Conservation (phyloP, 1,140 invertebrate genomes). For the Magallana ariakensis region DNA sequence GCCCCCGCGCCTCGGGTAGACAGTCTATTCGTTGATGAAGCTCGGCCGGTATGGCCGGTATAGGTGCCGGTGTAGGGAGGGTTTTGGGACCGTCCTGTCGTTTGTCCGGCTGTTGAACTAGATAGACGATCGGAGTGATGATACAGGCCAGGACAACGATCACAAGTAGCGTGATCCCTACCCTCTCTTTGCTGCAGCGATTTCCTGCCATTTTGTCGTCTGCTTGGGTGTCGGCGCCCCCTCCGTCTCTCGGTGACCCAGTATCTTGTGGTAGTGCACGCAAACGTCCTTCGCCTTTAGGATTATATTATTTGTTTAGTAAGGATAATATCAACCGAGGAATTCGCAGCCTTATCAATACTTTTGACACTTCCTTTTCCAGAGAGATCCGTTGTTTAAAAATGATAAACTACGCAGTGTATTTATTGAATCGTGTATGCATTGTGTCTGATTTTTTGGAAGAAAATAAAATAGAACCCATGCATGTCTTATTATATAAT, state of each 20-base stretch:
- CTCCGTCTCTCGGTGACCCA: neutral
- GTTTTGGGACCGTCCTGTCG: conserved; percentile 5
- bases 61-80: neutral
- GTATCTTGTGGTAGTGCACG: neutral
- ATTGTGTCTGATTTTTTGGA: no score
- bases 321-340: neutral
- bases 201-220: neutral
- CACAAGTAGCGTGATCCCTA: conserved; percentile 49
- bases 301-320: neutral
- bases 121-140: conserved; percentile 63
- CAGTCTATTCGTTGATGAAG: conserved; percentile 62
- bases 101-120: conserved; percentile 47
- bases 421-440: no score
- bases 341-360: conserved; percentile 2
- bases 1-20: conserved; percentile 61
- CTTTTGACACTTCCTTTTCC: neutral
- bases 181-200: conserved; percentile 47
- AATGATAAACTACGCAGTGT: no score
- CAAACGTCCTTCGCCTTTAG: neutral
- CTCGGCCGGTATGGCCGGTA: neutral
- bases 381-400: no score
- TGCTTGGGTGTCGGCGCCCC: neutral
- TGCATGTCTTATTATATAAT: no score
- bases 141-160: conserved; percentile 63
- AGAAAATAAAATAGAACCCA: no score